phyloP scores from a whole-genome alignment of 2,113 vertebrate genomes.

The Laterallus jamaicensis region DNA sequence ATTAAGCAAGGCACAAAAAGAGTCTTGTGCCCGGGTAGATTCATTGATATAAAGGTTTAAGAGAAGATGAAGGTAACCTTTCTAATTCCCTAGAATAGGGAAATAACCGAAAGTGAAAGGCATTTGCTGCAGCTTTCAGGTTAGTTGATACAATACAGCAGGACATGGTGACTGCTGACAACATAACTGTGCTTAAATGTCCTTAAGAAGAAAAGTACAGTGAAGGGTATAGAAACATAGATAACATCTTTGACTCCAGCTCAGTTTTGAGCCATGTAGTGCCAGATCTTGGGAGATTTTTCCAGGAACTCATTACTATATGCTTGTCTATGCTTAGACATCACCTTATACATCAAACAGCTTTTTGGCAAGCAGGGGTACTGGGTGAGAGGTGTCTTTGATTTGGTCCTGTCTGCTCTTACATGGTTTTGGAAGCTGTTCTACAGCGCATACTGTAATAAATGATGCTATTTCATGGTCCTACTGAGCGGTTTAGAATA shows the following conservation, averaged over 20 bases:
- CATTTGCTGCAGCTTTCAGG: not conserved
- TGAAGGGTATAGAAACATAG: not conserved
- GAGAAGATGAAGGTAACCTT: not conserved
- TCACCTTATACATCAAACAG: not conserved
- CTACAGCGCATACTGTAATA: not conserved
- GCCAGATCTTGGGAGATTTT: not conserved
- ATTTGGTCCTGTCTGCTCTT: not conserved
- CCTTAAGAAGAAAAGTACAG: not conserved
- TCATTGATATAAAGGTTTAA: not conserved
- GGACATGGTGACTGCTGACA: not conserved
- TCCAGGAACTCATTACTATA: not conserved
- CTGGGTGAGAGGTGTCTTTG: not conserved
- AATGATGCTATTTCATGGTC: not conserved
- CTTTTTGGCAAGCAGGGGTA: not conserved
- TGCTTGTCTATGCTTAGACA: not conserved
- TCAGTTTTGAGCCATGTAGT: not conserved
- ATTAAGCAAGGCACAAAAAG: not conserved
- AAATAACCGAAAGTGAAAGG: not conserved
- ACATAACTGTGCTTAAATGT: not conserved
- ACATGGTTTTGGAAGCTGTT: not conserved
- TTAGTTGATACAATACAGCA: not conserved
- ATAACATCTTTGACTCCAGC: not conserved
- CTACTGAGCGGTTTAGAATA: not conserved
- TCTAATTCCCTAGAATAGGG: not conserved
- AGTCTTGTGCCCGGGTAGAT: not conserved